A percentile compares a stretch with the other conserved stretches of the same genome.
phyloP scores from a whole-genome alignment of 2,797 vertebrate genomes.

The Pempheris klunzingeri region DNA sequence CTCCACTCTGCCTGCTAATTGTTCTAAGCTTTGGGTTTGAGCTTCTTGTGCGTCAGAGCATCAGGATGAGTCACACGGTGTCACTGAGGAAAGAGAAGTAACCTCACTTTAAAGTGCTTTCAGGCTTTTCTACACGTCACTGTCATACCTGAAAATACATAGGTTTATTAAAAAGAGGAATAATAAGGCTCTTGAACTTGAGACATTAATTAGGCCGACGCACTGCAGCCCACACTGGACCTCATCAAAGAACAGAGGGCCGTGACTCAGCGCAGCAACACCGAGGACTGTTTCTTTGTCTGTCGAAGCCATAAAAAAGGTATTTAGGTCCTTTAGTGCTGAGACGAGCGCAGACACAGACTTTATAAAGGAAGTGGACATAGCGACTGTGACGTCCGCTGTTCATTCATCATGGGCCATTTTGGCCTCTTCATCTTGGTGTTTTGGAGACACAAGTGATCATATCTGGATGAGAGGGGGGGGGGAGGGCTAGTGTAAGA shows the following conservation, averaged over 20 bases:
- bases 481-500: too few species aligned
- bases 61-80: not conserved
- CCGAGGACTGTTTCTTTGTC: not conserved
- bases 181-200: not conserved
- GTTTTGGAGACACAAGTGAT: too few species aligned
- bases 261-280: conserved; percentile 1
- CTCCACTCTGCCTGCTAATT: not conserved
- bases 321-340: too few species aligned
- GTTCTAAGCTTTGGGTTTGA: not conserved
- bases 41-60: too few species aligned
- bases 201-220: conserved; percentile 20
- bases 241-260: conserved; percentile 24
- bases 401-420: too few species aligned
- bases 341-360: too few species aligned
- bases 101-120: not conserved
- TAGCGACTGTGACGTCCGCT: too few species aligned
- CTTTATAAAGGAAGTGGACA: too few species aligned
- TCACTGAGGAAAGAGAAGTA: not conserved
- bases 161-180: conserved; percentile 5
- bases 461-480: too few species aligned
- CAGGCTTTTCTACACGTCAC: fast-evolving
- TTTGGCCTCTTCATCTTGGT: too few species aligned
- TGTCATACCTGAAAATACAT: too few species aligned
- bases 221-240: conserved; percentile 25
- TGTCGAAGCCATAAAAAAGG: not conserved